A percentile compares a stretch with the other conserved stretches of the same genome.
Evolutionary conservation across 2,888 invertebrate species (phyloP).

Genomic region (Latrodectus elegans): DNA sequence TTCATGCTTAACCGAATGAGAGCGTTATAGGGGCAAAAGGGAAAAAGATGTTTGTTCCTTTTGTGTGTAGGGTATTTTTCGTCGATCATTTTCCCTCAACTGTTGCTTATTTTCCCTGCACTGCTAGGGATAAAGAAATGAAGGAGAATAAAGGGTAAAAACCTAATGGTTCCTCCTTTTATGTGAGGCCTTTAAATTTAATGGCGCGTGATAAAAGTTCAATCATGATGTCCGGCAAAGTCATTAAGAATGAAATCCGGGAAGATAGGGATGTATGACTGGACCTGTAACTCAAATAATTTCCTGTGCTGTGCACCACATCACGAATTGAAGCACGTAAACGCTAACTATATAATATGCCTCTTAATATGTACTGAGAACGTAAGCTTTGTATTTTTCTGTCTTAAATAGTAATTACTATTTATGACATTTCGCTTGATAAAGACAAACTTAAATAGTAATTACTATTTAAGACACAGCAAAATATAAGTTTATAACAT

Average conservation of each 20-base stretch:
- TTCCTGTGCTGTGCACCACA: conserved; percentile 2
- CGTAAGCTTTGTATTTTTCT: no score
- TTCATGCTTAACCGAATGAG: conserved; percentile 54
- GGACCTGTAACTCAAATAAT: conserved; percentile 33
- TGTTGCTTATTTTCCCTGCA: conserved; percentile 50
- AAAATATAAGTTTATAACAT: no score
- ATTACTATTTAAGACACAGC: no score
- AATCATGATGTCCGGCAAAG: conserved; percentile 68
- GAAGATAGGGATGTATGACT: conserved; percentile 57
- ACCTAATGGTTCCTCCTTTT: conserved; percentile 62
- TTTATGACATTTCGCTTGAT: no score
- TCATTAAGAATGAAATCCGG: conserved; percentile 59
- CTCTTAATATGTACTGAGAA: no score
- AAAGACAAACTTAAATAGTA: no score
- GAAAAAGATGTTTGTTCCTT: conserved; percentile 9
- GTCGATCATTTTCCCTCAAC: conserved; percentile 27
- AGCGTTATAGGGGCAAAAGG: conserved; percentile 38
- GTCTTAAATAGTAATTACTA: no score
- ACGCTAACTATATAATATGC: no score
- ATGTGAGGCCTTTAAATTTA: conserved; percentile 68
- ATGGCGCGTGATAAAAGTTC: conserved; percentile 68
- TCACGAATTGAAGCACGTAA: no score
- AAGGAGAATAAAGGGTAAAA: conserved; percentile 11
- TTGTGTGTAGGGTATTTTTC: conserved; percentile 7
- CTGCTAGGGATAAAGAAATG: conserved; percentile 35